Evolutionary conservation across 2,113 vertebrate species (phyloP).

Genomic region (Chascanopsetta lugubris): DNA sequence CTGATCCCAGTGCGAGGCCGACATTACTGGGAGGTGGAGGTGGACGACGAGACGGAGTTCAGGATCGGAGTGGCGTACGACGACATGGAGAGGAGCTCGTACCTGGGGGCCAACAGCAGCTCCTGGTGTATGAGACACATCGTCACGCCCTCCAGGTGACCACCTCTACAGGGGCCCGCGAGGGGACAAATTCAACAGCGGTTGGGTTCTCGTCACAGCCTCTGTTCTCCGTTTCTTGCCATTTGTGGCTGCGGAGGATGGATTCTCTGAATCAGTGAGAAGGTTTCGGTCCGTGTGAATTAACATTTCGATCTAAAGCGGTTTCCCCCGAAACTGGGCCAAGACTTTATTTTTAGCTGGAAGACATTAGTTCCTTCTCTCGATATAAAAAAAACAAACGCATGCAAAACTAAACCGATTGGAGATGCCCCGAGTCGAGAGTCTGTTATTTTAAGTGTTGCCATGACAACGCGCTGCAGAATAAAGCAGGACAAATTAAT

Average conservation of each 20-base stretch:
- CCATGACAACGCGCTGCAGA: conserved; percentile 58
- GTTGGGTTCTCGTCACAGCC: neutral
- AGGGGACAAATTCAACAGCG: neutral
- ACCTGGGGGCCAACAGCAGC: conserved; percentile 85
- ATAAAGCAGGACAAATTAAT: conserved; percentile 42
- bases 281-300: conserved; percentile 14
- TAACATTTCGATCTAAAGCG: conserved; percentile 26
- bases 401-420: conserved; percentile 7
- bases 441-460: conserved; percentile 48
- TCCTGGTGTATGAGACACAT: conserved; percentile 95
- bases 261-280: neutral
- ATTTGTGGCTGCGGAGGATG: neutral
- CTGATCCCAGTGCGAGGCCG: conserved; percentile 87
- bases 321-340: conserved; percentile 53
- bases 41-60: conserved; percentile 85
- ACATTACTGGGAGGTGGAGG: conserved; percentile 94
- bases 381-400: conserved; percentile 11
- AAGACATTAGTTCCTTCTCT: conserved; percentile 36
- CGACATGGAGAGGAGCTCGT: conserved; percentile 85
- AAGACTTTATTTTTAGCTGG: conserved; percentile 41
- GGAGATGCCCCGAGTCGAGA: conserved; percentile 10
- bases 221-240: too few species aligned
- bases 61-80: conserved; percentile 88
- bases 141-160: conserved; percentile 85
- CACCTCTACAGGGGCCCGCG: too few species aligned